phyloP scores from a whole-genome alignment of 2,888 invertebrate species.

The Tineola bisselliella region DNA sequence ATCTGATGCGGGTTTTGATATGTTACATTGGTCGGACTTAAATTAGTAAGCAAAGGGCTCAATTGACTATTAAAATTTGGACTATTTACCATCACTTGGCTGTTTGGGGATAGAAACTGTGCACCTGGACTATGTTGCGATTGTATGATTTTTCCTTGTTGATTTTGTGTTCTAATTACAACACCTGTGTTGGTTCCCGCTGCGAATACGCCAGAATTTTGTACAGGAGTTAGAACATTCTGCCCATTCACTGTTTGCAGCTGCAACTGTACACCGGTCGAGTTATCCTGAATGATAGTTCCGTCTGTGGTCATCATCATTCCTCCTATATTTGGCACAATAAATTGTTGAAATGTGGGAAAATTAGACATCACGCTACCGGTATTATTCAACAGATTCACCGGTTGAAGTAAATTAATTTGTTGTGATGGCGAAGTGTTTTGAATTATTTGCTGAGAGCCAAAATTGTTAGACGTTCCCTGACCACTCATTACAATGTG shows the following conservation, averaged over 20 bases:
- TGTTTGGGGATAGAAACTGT: slow-evolving; percentile 79
- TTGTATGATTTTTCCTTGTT: slow-evolving; percentile 75
- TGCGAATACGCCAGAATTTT: slow-evolving; percentile 72
- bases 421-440: slow-evolving; percentile 67
- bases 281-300: slow-evolving; percentile 77
- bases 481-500: slow-evolving; percentile 83
- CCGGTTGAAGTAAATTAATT: slow-evolving; percentile 82
- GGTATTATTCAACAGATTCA: slow-evolving; percentile 79
- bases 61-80: slow-evolving; percentile 78
- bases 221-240: slow-evolving; percentile 78
- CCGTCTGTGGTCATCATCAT: slow-evolving; percentile 87
- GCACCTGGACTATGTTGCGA: slow-evolving; percentile 74
- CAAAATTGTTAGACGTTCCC: slow-evolving; percentile 67
- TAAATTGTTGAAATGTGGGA: slow-evolving; percentile 83
- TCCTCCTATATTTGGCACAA: slow-evolving; percentile 82
- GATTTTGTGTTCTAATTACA: slow-evolving; percentile 79
- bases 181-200: slow-evolving; percentile 77
- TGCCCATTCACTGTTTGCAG: slow-evolving; percentile 84
- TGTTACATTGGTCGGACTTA: slow-evolving; percentile 75
- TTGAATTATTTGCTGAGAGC: slow-evolving; percentile 75
- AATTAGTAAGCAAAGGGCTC: slow-evolving; percentile 80
- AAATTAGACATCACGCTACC: slow-evolving; percentile 78
- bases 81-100: slow-evolving; percentile 80
- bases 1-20: slow-evolving; percentile 67
- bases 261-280: slow-evolving; percentile 75